Percentiles rank a stretch among this genome's conserved stretches.
Evolutionary conservation across 2,888 invertebrate species (phyloP).

Genomic region (Maniola hyperantus): DNA sequence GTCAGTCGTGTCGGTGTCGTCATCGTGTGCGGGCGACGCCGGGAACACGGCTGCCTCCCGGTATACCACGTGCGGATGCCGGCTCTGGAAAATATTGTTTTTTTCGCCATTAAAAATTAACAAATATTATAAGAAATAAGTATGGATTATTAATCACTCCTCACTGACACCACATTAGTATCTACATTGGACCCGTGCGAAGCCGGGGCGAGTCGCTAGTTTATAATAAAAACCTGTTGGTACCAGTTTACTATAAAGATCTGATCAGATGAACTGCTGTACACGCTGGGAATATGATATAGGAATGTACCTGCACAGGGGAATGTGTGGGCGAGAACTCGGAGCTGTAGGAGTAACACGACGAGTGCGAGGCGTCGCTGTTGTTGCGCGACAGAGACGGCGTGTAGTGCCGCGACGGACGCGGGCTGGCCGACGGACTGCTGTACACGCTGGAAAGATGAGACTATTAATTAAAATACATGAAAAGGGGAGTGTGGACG

Average conservation of each 20-base stretch:
- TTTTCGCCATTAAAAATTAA: too few species aligned
- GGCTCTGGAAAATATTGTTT: slow-evolving; percentile 52
- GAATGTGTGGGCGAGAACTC: slow-evolving; percentile 94
- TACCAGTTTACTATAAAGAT: too few species aligned
- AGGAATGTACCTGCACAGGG: slow-evolving; percentile 86
- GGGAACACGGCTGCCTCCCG: slow-evolving; percentile 66
- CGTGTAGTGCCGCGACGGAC: slow-evolving; percentile 92
- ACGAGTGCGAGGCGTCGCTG: slow-evolving; percentile 94
- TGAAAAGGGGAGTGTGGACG: too few species aligned
- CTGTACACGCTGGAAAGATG: slow-evolving; percentile 84
- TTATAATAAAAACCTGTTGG: too few species aligned
- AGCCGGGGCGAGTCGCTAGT: too few species aligned
- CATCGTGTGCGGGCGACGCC: slow-evolving; percentile 68
- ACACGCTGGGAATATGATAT: too few species aligned
- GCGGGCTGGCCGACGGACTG: slow-evolving; percentile 93
- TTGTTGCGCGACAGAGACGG: slow-evolving; percentile 94
- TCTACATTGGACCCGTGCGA: too few species aligned
- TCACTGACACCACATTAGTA: too few species aligned
- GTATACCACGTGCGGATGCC: slow-evolving; percentile 74
- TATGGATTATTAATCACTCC: too few species aligned
- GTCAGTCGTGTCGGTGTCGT: slow-evolving; percentile 71
- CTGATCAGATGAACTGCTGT: too few species aligned
- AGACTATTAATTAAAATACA: neutral
- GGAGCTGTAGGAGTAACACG: slow-evolving; percentile 93
- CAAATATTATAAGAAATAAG: too few species aligned